A percentile compares a stretch with the other conserved stretches of the same genome.
phyloP scores from a whole-genome alignment of 2,113 vertebrate genomes.

The Gadus chalcogrammus region DNA sequence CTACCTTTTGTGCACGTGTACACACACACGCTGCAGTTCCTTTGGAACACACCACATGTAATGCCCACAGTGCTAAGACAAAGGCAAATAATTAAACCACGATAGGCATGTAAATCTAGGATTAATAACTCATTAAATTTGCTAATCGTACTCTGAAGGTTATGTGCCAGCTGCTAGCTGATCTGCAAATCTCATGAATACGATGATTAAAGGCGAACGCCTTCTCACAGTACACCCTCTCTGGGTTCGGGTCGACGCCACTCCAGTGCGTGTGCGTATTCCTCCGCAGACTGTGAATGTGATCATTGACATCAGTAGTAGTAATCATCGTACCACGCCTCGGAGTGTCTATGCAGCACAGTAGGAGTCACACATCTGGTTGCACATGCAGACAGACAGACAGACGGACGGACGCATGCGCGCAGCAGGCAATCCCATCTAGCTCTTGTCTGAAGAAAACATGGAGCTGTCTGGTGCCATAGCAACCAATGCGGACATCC shows the following conservation, averaged over 20 bases:
- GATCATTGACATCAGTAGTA: no score
- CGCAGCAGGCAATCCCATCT: constrained; percentile 47
- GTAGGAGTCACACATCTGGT: neutral
- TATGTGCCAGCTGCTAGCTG: constrained; percentile 8
- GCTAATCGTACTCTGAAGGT: constrained; percentile 14
- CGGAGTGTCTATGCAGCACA: no score
- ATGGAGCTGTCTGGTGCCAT: constrained; percentile 80
- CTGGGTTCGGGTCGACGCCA: neutral
- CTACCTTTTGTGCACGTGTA: no score
- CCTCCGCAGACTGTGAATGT: no score
- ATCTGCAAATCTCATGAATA: constrained; percentile 35
- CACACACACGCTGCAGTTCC: no score
- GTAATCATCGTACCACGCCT: no score
- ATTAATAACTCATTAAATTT: neutral
- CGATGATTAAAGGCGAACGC: constrained; percentile 1
- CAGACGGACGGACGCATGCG: constrained; percentile 21
- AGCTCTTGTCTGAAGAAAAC: constrained; percentile 66
- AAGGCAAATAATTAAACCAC: constrained; percentile 1
- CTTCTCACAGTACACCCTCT: constrained; percentile 16
- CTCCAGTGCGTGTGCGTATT: no score
- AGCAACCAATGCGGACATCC: constrained; percentile 78
- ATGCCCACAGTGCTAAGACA: neutral
- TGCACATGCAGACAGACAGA: no score
- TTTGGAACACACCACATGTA: neutral
- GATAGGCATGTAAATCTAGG: neutral